These are phyloP conservation scores for Netelia virgata DNA, from an alignment of 2,888 invertebrate genomes.

Conservation along the genomic window DNA sequence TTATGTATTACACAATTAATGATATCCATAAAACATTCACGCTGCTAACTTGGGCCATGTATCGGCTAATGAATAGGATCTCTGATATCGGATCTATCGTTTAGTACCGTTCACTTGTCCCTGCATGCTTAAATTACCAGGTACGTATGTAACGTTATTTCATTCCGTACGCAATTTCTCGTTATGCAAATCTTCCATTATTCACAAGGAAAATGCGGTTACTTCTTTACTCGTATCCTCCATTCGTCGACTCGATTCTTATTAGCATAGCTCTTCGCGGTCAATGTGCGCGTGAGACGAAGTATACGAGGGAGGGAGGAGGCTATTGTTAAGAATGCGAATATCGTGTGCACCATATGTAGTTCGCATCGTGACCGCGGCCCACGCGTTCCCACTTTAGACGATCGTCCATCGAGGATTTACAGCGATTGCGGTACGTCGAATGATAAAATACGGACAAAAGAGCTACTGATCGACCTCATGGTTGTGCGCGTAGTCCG, in stretches of 20 bases:
- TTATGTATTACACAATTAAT: too few relatives aligned
- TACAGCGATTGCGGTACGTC: not conserved
- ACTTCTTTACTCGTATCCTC: not conserved
- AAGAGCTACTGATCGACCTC: too few relatives aligned
- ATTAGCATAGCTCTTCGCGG: not conserved
- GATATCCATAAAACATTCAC: too few relatives aligned
- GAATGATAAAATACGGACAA: too few relatives aligned
- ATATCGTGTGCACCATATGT: too few relatives aligned
- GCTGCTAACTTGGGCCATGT: too few relatives aligned
- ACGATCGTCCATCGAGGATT: not conserved
- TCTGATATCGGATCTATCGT: slow-evolving; percentile 39
- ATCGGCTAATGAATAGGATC: slow-evolving; percentile 24
- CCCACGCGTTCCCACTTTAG: not conserved
- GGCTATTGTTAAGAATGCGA: not conserved
- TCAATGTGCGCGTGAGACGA: not conserved
- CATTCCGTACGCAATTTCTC: slow-evolving; percentile 23
- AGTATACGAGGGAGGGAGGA: not conserved
- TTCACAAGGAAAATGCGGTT: not conserved
- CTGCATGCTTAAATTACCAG: too few relatives aligned
- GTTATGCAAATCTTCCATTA: slow-evolving; percentile 52
- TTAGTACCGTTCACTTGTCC: slow-evolving; percentile 12
- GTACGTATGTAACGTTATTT: not conserved
- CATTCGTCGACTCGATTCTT: not conserved
- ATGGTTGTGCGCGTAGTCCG: too few relatives aligned
- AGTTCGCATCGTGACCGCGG: not conserved